A percentile compares a stretch with the other conserved stretches of the same genome.
Evolutionary conservation across 2,113 vertebrate species (phyloP).

Genomic region (Melospiza melodia): DNA sequence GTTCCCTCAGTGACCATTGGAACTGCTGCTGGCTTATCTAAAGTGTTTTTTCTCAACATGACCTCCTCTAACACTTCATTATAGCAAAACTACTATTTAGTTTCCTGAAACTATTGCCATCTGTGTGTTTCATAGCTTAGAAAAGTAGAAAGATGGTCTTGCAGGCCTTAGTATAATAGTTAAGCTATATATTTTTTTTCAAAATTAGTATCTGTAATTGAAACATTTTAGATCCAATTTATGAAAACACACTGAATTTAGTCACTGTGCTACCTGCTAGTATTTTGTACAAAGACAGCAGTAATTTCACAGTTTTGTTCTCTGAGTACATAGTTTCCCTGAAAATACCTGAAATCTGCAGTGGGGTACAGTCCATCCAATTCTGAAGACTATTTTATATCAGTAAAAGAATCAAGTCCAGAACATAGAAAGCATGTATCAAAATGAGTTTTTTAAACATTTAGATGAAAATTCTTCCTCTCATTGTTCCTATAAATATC

Average conservation of each 20-base stretch:
- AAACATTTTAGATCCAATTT: not conserved
- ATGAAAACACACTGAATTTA: not conserved
- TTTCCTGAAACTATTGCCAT: conserved; percentile 2
- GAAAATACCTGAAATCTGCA: not conserved
- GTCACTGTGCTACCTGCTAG: not conserved
- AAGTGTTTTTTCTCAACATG: not conserved
- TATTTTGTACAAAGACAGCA: not conserved
- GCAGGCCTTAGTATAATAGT: not conserved
- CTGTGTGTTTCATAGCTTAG: conserved; percentile 2
- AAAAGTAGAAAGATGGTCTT: not conserved
- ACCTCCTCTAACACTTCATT: conserved; percentile 31
- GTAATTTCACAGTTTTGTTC: not conserved
- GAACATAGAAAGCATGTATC: not conserved
- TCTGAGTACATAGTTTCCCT: not conserved
- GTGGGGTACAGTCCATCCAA: too few species aligned
- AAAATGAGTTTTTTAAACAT: not conserved
- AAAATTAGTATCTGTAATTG: not conserved
- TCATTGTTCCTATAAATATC: not conserved
- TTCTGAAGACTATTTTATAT: not conserved
- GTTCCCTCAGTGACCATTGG: not conserved
- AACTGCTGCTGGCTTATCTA: not conserved
- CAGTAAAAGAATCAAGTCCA: not conserved
- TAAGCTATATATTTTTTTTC: not conserved
- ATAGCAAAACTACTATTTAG: not conserved
- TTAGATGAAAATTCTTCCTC: not conserved